Base-by-base conservation (phyloP, 37 sponge, comb jelly and placozoan genomes). In the Mnemiopsis leidyi region DNA sequence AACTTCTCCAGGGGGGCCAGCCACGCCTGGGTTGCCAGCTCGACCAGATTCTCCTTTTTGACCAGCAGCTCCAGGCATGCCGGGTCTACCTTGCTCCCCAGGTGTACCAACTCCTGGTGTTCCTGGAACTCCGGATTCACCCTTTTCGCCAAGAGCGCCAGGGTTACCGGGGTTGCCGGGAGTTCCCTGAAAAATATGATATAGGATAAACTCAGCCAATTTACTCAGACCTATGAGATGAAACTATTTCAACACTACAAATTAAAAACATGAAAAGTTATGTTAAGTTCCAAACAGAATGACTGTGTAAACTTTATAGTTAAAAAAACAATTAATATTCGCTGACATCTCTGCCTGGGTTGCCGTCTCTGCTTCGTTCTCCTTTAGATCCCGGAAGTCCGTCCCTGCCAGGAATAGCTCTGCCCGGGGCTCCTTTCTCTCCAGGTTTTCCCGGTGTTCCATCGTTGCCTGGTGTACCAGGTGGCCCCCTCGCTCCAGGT, bases 391-490 rank as follows among this genome's bases (percentile, higher is more conserved):
- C 75, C 2, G 75, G 75, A 7, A 71, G 25, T 18, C 75, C 75
- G 30, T 71, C 75, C 20, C 75, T n/a, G 5, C 75, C 75, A 71
- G 75, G 75, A 71, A 25, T 71, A 71, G 75, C 75, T 28, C 75
- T 71, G 3, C 75, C 75, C 5, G 75, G 75, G 2, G 25, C n/a
- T 23, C 75, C 75, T 25, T 71, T 71, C 5, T 5, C 30, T 71
- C 75, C 75, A 29, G 75, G n/a, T 5, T n/a, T 28, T 3, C 75
- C 75, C 5, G 75, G 75, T 25, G 25, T 28, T 71, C 96, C 96
- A n/a, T 82, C 93, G 0, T 93, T 39, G 26, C 96, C 96, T 28
- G 48, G 94, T 21, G 32, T 23, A 75, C 96, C 96, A 48, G 93
- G 77, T 9, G 77, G 69, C 34, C 96, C 96, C 30, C 30, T 2